A percentile compares a stretch with the other conserved stretches of the same genome.
Evolutionary conservation across 2,113 vertebrate species (phyloP).

Genomic region (Pica pica): DNA sequence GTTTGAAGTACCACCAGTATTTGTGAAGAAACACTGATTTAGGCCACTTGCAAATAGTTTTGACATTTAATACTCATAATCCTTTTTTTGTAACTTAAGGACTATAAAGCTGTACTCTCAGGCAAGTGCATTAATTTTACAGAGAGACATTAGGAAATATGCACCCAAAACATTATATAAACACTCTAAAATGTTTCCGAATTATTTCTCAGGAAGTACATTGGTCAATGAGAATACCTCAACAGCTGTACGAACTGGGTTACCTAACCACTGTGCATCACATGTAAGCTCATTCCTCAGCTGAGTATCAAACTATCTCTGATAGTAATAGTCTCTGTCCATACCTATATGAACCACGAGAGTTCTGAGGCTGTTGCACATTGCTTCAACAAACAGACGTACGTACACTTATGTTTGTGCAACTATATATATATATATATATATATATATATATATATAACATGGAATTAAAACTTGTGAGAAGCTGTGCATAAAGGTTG

Average conservation of each 20-base stretch:
- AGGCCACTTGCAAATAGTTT: background rate
- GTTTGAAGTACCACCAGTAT: background rate
- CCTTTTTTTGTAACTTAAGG: background rate
- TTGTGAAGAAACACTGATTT: background rate
- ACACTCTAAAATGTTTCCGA: background rate
- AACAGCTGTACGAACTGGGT: background rate
- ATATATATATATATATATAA: background rate
- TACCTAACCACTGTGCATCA: background rate
- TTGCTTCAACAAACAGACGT: background rate
- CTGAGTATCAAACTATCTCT: background rate
- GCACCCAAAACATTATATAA: background rate
- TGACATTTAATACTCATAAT: background rate
- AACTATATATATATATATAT: no score
- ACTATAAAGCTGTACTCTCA: background rate
- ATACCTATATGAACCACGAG: background rate
- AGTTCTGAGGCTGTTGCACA: background rate
- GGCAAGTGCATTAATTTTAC: background rate
- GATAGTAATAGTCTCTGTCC: background rate
- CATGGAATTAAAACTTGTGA: background rate
- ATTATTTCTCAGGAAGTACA: background rate
- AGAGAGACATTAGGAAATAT: background rate
- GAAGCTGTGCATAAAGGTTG: background rate
- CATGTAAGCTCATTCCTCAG: background rate
- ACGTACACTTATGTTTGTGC: background rate
- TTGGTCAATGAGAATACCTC: fast-evolving